Evolutionary conservation across 1,140 invertebrate species (phyloP).

Genomic region (Aphelenchoides besseyi): DNA sequence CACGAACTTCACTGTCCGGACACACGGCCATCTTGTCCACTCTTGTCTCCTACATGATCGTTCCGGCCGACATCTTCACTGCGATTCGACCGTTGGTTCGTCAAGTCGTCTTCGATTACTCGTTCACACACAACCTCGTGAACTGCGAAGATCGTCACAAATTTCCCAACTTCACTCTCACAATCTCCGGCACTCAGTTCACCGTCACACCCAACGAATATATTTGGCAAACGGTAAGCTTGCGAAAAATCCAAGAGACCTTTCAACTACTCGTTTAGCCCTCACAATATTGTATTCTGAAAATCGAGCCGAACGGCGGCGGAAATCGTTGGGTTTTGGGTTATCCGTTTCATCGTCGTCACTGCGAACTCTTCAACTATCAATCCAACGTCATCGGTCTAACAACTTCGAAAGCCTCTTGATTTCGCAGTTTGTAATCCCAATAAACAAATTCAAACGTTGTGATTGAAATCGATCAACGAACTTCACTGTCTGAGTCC

Average conservation of each 20-base stretch:
- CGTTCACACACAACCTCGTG: background rate
- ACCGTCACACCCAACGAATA: slow-evolving; percentile 14
- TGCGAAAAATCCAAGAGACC: background rate
- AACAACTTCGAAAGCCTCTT: background rate
- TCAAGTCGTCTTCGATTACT: slow-evolving; percentile 12
- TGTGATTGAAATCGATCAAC: no score
- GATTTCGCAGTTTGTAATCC: no score
- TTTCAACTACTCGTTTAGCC: background rate
- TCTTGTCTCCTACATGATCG: slow-evolving; percentile 3
- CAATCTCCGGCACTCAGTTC: background rate
- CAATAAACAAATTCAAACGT: no score
- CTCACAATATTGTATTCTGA: slow-evolving; percentile 11
- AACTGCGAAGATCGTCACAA: background rate
- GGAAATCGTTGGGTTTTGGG: slow-evolving; percentile 16
- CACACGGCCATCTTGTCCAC: slow-evolving; percentile 13
- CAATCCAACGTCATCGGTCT: background rate
- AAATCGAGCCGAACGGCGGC: slow-evolving; percentile 5
- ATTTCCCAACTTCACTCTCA: slow-evolving; percentile 5
- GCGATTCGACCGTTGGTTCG: background rate
- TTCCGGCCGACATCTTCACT: background rate
- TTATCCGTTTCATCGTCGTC: slow-evolving; percentile 20
- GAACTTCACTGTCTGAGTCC: no score
- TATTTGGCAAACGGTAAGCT: slow-evolving; percentile 11
- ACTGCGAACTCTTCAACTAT: slow-evolving; percentile 12
- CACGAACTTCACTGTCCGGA: background rate